Evolutionary conservation across 1,140 invertebrate species (phyloP), one percentile per base, ranked within the genome.

Genomic region (Drosophila parvula): DNA sequence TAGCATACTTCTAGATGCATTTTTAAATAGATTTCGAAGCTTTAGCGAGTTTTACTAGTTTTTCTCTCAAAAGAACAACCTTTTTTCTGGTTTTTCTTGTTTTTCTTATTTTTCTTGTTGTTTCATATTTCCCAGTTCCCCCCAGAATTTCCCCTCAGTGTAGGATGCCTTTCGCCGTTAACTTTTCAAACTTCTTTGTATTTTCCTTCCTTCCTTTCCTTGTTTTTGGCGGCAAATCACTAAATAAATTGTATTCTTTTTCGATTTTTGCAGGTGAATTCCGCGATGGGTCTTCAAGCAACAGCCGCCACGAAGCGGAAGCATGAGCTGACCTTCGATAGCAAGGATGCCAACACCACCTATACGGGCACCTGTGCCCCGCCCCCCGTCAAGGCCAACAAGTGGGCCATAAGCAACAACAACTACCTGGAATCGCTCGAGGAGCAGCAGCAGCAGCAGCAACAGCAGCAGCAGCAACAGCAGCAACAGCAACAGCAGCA

Each of bases 241-340:
- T 79, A 83, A 84, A 62, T 43, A 28, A 38, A 51, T 69, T 48
- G 59, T 79, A 55, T 73, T 69, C 34, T 10, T 57, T 57, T 70
- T 89, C 68, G 75, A 28, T 94, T 55, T 95, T 55, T 95, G 4
- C 93, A 95, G 95, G 95, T 94, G 92, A 95, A 94, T 95, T 94
- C 94, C 94, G 95, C 95, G 94, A 95, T 95, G 95, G 95, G 95
- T 94, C 94, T 95, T 93, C 95, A 95, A 94, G 94, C 94, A 92
- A 95, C 95, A 91, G 94, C 94, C 93, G 90, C 91, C 70, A 94
- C 94, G 81, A 95, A 95, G 94, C 94, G 95, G 92, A 95, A 95
- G 92, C 92, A 94, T 71, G 94, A 94, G 69, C 81, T 92, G 69
- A 91, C 93, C 73, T 89, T 90, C 50, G 86, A 91, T 40, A 79